Evolutionary conservation across 2,113 vertebrate species (phyloP).

Genomic region (Cololabis saira): DNA sequence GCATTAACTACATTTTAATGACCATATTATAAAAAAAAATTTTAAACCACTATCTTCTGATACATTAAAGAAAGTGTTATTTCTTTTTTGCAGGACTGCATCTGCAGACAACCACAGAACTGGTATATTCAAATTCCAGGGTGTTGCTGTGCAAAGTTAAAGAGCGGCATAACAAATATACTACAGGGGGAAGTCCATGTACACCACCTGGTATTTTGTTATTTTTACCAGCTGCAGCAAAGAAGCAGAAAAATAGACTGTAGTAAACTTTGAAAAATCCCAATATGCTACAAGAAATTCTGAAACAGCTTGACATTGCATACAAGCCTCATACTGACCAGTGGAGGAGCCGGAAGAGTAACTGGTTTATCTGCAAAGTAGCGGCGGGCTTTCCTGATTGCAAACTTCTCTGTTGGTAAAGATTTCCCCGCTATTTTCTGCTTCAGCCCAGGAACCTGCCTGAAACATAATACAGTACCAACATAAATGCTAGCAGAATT

Average conservation of each 20-base stretch:
- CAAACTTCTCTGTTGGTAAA: constrained; percentile 98
- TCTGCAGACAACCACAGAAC: no score
- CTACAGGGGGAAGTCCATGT: no score
- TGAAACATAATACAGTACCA: constrained; percentile 61
- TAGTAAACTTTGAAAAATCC: not conserved
- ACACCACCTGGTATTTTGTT: not conserved
- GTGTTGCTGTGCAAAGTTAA: no score
- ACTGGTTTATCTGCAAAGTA: constrained; percentile 88
- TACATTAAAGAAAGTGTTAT: no score
- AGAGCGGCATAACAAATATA: no score
- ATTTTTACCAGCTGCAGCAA: not conserved
- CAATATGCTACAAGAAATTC: not conserved
- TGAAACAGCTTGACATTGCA: not conserved
- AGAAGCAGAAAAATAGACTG: not conserved
- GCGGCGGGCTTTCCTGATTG: constrained; percentile 93
- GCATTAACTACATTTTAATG: not conserved
- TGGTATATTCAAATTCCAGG: no score
- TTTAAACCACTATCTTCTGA: no score
- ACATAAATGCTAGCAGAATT: not conserved
- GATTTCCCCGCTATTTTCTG: constrained; percentile 99
- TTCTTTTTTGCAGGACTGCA: no score
- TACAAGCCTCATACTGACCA: constrained; percentile 83
- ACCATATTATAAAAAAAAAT: no score
- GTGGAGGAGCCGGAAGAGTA: constrained; percentile 88
- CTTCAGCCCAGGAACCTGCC: constrained; percentile 91